phyloP scores from a whole-genome alignment of 2,888 invertebrate species.

The Flexamia atlantica region DNA sequence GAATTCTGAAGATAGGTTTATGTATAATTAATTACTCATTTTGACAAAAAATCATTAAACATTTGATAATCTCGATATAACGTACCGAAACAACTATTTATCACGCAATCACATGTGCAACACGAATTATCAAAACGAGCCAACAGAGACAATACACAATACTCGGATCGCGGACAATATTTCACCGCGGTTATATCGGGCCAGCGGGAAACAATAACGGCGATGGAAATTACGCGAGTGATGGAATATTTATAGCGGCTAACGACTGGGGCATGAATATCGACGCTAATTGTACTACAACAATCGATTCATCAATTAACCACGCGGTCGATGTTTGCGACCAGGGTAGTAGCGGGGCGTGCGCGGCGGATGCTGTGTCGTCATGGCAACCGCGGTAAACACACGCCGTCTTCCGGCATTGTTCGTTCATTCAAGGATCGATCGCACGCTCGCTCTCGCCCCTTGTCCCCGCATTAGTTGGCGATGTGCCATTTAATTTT shows the following conservation, averaged over 20 bases:
- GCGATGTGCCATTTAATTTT: conserved; percentile 14
- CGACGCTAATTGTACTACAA: conserved; percentile 22
- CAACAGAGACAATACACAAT: not conserved
- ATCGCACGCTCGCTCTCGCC: conserved; percentile 6
- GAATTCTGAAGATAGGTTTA: too few species aligned
- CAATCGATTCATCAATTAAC: conserved; percentile 57
- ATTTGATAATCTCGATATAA: too few species aligned
- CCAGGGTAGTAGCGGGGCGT: conserved; percentile 31
- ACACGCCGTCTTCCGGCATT: conserved; percentile 46
- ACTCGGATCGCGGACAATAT: not conserved
- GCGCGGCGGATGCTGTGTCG: conserved; percentile 26
- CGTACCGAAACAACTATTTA: too few species aligned
- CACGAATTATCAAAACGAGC: not conserved
- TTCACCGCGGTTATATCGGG: not conserved
- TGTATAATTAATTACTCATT: too few species aligned
- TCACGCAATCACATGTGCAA: not conserved
- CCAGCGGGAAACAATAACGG: conserved; percentile 35
- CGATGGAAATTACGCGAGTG: conserved; percentile 7
- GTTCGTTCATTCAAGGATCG: conserved; percentile 45
- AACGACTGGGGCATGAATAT: conserved; percentile 24
- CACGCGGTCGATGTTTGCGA: conserved; percentile 6
- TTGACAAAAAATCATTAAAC: too few species aligned
- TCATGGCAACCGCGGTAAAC: conserved; percentile 51
- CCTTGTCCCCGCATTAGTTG: conserved; percentile 26
- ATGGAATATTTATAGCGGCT: conserved; percentile 35